Base-by-base conservation (phyloP, 2,113 vertebrate genomes). In the Microcebus jonahi region DNA sequence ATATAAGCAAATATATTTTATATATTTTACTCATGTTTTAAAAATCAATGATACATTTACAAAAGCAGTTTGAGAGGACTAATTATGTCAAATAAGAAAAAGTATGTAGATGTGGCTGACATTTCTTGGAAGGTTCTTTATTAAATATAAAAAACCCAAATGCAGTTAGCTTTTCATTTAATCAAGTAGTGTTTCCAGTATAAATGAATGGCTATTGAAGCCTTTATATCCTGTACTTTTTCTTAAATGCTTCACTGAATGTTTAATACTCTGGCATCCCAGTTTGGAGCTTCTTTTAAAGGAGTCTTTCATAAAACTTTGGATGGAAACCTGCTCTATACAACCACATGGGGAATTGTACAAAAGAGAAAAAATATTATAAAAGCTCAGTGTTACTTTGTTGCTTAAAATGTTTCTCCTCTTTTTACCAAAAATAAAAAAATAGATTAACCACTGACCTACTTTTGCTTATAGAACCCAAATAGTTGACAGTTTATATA, bases 191-290 rank as follows among this genome's bases (percentile, higher is more conserved):
- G 53, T 96, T 95, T 96, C 91, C 50, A 82, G 89, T 77, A 55
- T 86, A 92, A 96, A 95, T 95, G 91, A 93, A 90, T 91, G 79
- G 67, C 96, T 92, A 65, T 87, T 95, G 94, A 95, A 97, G 73
- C 29, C 91, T 96, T 97, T 97, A 77, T 95, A 79, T 87, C 61
- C 89, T 6, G 25, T 57, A 20, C 39, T 97, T 90, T 87, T 90
- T 81, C 92, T 93, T 94, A 97, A 94, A 94, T 71, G 80, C 91
- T 83, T 93, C 82, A 75, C 81, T 98, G 96, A 97, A 97, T 96
- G 95, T 97, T 94, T 97, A 97, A 83, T 96, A 90, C 17, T 5
- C 73, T 95, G 91, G 96, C 89, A 93, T 93, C 53, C 34, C 39
- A 79, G 65, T 92, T 86, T 80, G 36, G 39, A 92, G 34, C 77